Evolutionary conservation across 2,113 vertebrate genomes (phyloP).

Genomic region (Triplophysa siluroides): DNA sequence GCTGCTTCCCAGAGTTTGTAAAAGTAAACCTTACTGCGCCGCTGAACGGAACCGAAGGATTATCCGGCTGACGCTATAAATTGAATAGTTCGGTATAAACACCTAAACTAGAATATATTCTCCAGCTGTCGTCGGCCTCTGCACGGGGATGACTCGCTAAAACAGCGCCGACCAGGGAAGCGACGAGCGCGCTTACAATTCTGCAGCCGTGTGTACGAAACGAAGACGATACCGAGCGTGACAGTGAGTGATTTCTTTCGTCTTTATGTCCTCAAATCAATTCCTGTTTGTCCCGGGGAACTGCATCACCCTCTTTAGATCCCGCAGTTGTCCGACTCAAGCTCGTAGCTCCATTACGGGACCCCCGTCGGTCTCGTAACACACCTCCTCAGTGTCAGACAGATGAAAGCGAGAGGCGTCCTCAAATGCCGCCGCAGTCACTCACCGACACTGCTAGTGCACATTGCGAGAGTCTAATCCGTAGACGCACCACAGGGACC

Average conservation of each 20-base stretch:
- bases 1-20: conserved; percentile 64
- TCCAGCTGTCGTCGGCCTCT: conserved; percentile 3
- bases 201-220: conserved; percentile 3
- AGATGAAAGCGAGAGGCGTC: conserved; percentile 65
- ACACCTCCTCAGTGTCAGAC: conserved; percentile 67
- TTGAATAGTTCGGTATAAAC: conserved; percentile 11
- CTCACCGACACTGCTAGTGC: conserved; percentile 8
- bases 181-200: background rate
- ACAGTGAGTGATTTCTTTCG: conserved; percentile 10
- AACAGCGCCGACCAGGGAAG: conserved; percentile 1
- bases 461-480: conserved; percentile 39
- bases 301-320: background rate
- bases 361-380: conserved; percentile 30
- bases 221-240: background rate
- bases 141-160: background rate
- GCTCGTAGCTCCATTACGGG: conserved; percentile 12
- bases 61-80: background rate
- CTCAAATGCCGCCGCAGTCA: conserved; percentile 31
- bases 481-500: conserved; percentile 15
- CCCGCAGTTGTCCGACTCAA: background rate
- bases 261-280: conserved; percentile 30
- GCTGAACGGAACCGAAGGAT: conserved; percentile 20
- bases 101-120: background rate
- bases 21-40: conserved; percentile 5
- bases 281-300: conserved; percentile 1